A percentile compares a stretch with the other conserved stretches of the same genome.
Conservation (phyloP, 2,797 vertebrate species). For the Pygocentrus nattereri region DNA sequence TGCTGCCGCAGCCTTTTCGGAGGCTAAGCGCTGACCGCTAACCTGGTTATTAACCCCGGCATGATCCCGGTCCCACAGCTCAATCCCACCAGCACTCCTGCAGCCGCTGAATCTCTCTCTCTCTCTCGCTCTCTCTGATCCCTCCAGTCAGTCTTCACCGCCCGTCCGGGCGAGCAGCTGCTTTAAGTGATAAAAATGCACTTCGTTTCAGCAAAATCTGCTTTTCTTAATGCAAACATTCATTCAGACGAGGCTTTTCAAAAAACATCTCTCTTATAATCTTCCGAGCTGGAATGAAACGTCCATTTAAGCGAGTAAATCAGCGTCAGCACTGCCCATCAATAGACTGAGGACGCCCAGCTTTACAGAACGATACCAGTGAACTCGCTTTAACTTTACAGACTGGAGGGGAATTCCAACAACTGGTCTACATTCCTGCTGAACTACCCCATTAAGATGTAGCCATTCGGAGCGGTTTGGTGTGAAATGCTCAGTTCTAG, state of each 20-base stretch:
- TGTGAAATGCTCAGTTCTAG: too few species aligned
- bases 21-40: slow-evolving; percentile 10
- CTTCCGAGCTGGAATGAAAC: neutral
- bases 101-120: neutral
- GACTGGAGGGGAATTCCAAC: too few species aligned
- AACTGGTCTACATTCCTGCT: too few species aligned
- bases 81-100: neutral
- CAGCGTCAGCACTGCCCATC: neutral
- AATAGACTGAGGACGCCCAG: too few species aligned
- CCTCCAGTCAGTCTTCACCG: neutral
- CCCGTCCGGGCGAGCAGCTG: neutral
- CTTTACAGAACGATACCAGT: too few species aligned
- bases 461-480: too few species aligned
- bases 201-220: neutral
- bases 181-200: neutral
- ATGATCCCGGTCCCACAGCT: slow-evolving; percentile 4
- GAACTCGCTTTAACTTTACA: too few species aligned
- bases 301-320: neutral
- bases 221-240: neutral
- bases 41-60: slow-evolving; percentile 36
- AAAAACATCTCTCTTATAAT: neutral
- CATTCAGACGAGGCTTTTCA: neutral
- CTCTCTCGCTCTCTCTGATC: neutral
- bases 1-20: neutral
- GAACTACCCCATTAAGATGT: too few species aligned